phyloP scores from a whole-genome alignment of 53 echinoderm and acorn worm genomes.

The Patiria pectinifera region DNA sequence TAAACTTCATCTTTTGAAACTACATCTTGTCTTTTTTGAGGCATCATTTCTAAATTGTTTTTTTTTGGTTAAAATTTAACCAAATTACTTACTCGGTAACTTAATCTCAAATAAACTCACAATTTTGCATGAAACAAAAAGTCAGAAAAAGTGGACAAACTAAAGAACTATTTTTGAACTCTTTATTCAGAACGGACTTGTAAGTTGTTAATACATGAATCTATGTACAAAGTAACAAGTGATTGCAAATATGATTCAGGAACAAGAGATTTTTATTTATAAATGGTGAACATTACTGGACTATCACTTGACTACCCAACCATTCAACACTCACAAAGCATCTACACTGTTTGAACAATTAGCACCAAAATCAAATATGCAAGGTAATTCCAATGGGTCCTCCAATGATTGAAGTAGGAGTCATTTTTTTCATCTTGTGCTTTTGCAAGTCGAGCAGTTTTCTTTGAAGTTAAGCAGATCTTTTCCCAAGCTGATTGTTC shows the following conservation, averaged over 20 bases:
- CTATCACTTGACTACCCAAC: slow-evolving; percentile 41
- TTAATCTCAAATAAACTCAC: too few relatives aligned
- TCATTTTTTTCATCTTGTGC: too few relatives aligned
- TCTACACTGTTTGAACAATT: slow-evolving; percentile 13
- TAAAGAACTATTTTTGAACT: neutral
- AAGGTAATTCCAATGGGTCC: slow-evolving; percentile 23
- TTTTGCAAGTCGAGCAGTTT: too few relatives aligned
- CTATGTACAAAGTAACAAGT: slow-evolving; percentile 54
- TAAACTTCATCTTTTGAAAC: too few relatives aligned
- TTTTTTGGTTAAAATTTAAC: too few relatives aligned
- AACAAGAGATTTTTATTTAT: neutral
- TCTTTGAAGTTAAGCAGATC: too few relatives aligned
- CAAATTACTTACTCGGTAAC: too few relatives aligned
- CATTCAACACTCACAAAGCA: slow-evolving; percentile 35
- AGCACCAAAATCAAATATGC: slow-evolving; percentile 45
- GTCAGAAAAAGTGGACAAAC: neutral
- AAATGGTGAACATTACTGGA: slow-evolving; percentile 2
- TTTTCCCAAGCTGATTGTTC: too few relatives aligned
- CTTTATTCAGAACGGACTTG: slow-evolving; percentile 53
- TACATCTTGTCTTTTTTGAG: too few relatives aligned
- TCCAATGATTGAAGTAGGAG: too few relatives aligned
- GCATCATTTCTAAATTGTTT: too few relatives aligned
- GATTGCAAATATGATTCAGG: slow-evolving; percentile 45
- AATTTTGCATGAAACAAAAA: too few relatives aligned
- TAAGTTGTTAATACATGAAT: slow-evolving; percentile 46